These are phyloP conservation scores for Drosophila infuscata DNA, from an alignment of 2,888 invertebrate species.

Conservation along the genomic window DNA sequence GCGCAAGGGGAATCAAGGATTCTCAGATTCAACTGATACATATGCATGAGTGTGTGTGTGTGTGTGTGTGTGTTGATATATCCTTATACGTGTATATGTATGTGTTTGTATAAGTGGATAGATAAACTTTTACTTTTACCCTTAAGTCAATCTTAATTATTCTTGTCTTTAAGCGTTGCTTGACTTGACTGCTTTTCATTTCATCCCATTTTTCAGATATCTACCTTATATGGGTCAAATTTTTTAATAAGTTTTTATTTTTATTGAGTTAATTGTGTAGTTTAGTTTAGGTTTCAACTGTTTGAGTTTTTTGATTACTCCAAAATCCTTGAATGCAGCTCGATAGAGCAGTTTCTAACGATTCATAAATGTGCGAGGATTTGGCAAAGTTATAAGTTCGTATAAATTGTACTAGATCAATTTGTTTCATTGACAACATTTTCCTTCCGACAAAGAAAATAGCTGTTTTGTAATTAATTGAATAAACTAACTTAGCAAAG, in stretches of 20 bases:
- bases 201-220: not conserved
- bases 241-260: not conserved
- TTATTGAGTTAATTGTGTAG: fast-evolving
- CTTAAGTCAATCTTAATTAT: constrained; percentile 21
- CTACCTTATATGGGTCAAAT: not conserved
- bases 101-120: not conserved
- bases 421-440: not conserved
- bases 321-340: not conserved
- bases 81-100: not conserved
- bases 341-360: not conserved
- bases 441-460: not conserved
- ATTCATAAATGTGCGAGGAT: not conserved
- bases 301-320: not conserved
- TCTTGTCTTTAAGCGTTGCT: not conserved
- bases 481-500: not conserved
- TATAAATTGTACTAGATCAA: not conserved
- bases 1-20: constrained; percentile 9
- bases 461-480: not conserved
- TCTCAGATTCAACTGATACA: not conserved
- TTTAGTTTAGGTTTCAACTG: not conserved
- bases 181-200: not conserved
- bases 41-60: not conserved
- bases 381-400: too few species aligned
- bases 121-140: not conserved
- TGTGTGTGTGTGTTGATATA: not conserved